Evolutionary conservation across 2,797 vertebrate species (phyloP).

Genomic region (Pachyuromys duprasi): DNA sequence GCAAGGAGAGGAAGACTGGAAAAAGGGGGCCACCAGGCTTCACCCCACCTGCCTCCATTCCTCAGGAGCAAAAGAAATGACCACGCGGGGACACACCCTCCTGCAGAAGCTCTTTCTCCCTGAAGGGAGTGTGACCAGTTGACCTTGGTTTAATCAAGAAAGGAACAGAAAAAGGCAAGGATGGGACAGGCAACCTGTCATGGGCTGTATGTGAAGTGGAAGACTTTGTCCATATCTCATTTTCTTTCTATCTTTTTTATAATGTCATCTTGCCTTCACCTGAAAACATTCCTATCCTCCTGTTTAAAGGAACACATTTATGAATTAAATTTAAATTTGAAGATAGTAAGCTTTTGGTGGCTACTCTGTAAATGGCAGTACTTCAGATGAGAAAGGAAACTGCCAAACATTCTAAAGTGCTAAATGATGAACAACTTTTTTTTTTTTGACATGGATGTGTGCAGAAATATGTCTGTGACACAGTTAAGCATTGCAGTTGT

Average conservation of each 20-base stretch:
- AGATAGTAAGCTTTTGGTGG: slow-evolving; percentile 1
- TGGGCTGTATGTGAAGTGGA: accelerated
- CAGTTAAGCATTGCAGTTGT: not conserved
- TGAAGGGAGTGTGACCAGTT: not conserved
- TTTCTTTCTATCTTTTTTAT: not conserved
- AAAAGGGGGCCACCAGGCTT: not conserved
- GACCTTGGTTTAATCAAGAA: not conserved
- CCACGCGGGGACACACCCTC: not conserved
- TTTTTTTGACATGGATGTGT: not conserved
- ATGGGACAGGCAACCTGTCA: not conserved
- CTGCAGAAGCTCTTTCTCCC: not conserved
- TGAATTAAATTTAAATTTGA: slow-evolving; percentile 6
- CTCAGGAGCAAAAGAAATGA: not conserved
- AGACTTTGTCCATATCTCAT: not conserved
- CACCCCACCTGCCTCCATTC: not conserved
- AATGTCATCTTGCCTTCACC: not conserved
- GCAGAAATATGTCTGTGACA: not conserved
- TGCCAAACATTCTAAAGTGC: not conserved
- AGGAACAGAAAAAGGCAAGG: not conserved
- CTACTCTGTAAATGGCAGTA: not conserved
- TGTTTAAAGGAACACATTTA: slow-evolving; percentile 17
- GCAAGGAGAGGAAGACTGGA: not conserved
- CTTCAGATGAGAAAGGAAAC: not conserved
- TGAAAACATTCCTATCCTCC: not conserved
- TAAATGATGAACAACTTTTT: not conserved